Percentiles rank a stretch among this genome's conserved stretches.
Conservation (phyloP, 2,888 invertebrate genomes). For the Uloborus plumipes region DNA sequence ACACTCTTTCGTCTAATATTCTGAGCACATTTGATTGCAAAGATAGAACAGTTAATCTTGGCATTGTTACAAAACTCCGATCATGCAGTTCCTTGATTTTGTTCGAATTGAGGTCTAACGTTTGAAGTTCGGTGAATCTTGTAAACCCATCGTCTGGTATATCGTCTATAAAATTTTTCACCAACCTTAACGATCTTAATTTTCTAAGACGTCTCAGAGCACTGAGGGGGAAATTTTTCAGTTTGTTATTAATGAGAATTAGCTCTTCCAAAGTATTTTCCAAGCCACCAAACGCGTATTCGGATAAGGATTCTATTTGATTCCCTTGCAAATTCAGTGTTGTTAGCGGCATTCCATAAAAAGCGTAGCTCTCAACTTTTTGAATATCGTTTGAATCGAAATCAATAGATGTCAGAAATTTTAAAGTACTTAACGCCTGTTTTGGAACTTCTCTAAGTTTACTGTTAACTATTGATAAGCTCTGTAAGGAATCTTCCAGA, state of each 20-base stretch:
- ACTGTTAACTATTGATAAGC: conserved; percentile 71
- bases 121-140: conserved; percentile 80
- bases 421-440: conserved; percentile 74
- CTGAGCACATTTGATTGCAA: conserved; percentile 86
- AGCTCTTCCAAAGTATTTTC: conserved; percentile 85
- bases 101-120: conserved; percentile 89
- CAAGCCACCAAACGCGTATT: conserved; percentile 85
- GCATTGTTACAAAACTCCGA: conserved; percentile 85
- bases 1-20: conserved; percentile 81
- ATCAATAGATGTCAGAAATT: conserved; percentile 82
- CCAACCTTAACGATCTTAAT: conserved; percentile 80
- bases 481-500: conserved; percentile 70
- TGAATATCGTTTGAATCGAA: conserved; percentile 87
- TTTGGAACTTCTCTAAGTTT: conserved; percentile 70
- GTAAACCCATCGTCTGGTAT: conserved; percentile 82
- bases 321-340: conserved; percentile 88
- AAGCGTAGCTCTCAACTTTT: conserved; percentile 87
- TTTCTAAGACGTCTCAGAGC: conserved; percentile 80
- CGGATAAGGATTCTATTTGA: conserved; percentile 83
- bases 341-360: conserved; percentile 85
- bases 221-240: conserved; percentile 85
- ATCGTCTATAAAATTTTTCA: conserved; percentile 82
- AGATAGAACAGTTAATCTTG: conserved; percentile 81
- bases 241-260: conserved; percentile 88
- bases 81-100: conserved; percentile 82